phyloP scores from a whole-genome alignment of 2,888 invertebrate species.

The Dusona sp. region DNA sequence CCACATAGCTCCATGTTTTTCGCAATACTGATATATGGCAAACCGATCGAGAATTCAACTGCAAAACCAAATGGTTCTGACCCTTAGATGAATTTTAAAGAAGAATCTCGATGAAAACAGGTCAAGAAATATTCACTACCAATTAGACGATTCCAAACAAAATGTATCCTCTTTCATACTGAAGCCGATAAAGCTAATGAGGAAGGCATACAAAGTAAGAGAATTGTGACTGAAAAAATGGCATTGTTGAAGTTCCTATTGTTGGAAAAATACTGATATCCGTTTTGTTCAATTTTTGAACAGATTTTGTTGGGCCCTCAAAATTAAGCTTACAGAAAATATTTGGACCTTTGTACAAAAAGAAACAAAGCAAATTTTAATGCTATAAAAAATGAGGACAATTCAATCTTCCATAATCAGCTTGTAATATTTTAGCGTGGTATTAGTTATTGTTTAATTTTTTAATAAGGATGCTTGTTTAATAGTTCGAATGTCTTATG shows the following conservation, averaged over 20 bases:
- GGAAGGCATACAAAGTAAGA: background rate
- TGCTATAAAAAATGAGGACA: too few species aligned
- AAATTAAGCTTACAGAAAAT: background rate
- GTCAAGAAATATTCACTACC: background rate
- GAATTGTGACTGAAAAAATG: background rate
- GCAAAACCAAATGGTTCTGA: conserved; percentile 2
- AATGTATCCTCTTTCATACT: background rate
- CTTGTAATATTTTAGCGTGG: too few species aligned
- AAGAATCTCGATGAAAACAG: conserved; percentile 6
- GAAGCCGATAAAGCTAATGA: background rate
- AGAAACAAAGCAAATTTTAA: too few species aligned
- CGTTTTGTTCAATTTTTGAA: background rate
- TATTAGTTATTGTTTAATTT: too few species aligned
- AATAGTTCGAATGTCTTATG: too few species aligned
- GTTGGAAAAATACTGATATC: background rate
- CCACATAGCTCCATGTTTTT: background rate
- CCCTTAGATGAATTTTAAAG: conserved; percentile 11
- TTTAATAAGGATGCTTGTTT: too few species aligned
- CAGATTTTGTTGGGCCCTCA: background rate
- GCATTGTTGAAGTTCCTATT: background rate
- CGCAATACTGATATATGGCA: background rate
- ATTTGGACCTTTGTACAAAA: too few species aligned
- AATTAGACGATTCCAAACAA: background rate
- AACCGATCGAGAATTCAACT: background rate
- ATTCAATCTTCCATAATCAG: too few species aligned